phyloP scores from a whole-genome alignment of 2,797 vertebrate genomes.

The Onychomys arenicola region DNA sequence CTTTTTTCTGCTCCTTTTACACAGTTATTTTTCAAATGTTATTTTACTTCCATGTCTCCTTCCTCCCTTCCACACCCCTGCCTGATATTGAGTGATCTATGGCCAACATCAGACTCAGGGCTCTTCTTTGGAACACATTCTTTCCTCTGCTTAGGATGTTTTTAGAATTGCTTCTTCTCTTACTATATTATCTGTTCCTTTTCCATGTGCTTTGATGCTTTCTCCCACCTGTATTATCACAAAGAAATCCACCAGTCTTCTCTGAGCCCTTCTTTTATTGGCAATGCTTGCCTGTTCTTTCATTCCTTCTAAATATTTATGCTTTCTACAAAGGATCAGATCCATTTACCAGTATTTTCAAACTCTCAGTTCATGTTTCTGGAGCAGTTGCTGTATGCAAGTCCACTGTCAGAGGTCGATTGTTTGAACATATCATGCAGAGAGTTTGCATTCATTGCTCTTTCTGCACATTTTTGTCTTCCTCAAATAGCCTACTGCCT shows the following conservation, averaged over 20 bases:
- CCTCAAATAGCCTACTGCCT: neutral
- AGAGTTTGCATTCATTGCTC: neutral
- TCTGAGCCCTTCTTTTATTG: neutral
- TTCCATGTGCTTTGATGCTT: neutral
- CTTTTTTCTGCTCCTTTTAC: neutral
- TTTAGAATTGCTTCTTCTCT: neutral
- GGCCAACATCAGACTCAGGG: no score
- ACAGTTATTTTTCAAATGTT: neutral
- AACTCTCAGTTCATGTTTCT: neutral
- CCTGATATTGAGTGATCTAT: no score
- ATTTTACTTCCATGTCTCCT: neutral
- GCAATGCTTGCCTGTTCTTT: accelerated
- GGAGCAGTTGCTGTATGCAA: neutral
- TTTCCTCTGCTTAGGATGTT: neutral
- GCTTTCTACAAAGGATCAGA: neutral
- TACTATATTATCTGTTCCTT: neutral
- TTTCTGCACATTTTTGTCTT: neutral
- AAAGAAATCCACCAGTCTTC: neutral
- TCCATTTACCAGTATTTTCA: neutral
- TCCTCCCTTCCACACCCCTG: neutral
- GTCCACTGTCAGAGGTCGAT: accelerated
- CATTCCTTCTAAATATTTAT: neutral
- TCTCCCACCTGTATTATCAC: neutral
- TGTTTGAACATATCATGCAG: neutral
- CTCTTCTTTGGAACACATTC: neutral